Base-by-base conservation (phyloP, 2,113 vertebrate genomes). In the Mungos mungo region DNA sequence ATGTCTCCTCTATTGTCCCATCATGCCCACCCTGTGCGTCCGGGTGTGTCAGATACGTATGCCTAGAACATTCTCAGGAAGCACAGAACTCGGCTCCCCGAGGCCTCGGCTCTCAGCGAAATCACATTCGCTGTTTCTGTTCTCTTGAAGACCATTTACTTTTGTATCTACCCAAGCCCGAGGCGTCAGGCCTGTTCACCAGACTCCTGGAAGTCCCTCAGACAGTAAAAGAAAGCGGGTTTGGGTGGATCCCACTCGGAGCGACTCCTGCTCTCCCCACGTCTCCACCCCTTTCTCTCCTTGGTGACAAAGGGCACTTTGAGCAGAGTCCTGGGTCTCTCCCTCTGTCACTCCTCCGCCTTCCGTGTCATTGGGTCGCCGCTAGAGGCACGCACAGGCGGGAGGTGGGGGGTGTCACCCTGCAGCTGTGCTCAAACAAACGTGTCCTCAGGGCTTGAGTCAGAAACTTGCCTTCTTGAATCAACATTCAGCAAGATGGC, bases 191-290 rank as follows among this genome's bases (percentile, higher is more conserved):
- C 57, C 68, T 66, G 45, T 83, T 54, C 18, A 35, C 66, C 66
- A 76, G 84, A 93, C 57, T 83, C 83, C 12, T 66, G 83, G 83
- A 74, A 92, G 57, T 82, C 66, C 54, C 77, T 93, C 90, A 27
- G 57, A 65, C 47, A 76, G 31, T 45, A 66, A 45, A 82, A 45
- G 18, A 15, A 82, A 88, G 84, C 29, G 35, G 35, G 4, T 54
- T 23, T 66, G 57, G 84, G 90, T 12, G 65, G 45, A 45, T 18
- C 41, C n/a, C 14, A 10, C 54, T 33, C 52, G 45, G 19, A 71
- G 33, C 31, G 27, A 13, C 60, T 25, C 35, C 63, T 23, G 25
- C 33, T 41, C 69, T 54, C 45, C 54, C 29, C 2, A 3, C 11
- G 2, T 50, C 25, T 41, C 23, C 1, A 0, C 15, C 11, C 11